Evolutionary conservation across 2,113 vertebrate species (phyloP).

Genomic region (Podiceps cristatus): DNA sequence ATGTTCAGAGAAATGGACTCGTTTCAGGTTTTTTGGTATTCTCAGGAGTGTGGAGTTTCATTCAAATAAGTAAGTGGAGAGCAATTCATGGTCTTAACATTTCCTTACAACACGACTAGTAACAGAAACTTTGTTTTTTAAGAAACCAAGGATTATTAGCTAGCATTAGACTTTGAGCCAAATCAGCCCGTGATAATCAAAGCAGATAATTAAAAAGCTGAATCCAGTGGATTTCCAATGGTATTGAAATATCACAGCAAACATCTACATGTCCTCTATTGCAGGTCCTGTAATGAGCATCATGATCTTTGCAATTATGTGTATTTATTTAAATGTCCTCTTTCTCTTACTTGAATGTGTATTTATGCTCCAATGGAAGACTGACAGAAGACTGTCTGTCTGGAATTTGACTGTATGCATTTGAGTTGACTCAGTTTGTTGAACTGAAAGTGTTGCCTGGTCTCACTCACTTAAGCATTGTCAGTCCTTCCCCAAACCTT

Average conservation of each 20-base stretch:
- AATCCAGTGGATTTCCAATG: constrained; percentile 28
- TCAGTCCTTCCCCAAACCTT: neutral
- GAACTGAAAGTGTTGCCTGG: neutral
- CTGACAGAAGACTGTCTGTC: neutral
- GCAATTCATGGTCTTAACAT: constrained; percentile 16
- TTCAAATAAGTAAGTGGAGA: neutral
- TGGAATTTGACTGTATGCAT: neutral
- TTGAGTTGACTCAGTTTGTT: neutral
- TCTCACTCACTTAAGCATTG: neutral
- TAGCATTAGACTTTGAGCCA: neutral
- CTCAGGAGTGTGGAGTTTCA: neutral
- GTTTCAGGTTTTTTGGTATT: neutral
- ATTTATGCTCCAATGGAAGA: neutral
- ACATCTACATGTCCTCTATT: neutral
- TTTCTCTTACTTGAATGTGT: neutral
- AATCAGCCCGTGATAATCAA: neutral
- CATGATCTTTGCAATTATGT: neutral
- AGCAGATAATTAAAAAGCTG: neutral
- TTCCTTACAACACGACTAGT: neutral
- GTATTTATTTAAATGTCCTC: neutral
- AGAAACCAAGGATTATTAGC: neutral
- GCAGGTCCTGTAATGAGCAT: neutral
- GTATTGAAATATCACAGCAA: neutral
- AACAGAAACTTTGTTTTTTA: neutral
- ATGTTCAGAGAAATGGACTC: neutral